Percentiles rank a stretch among this genome's conserved stretches.
phyloP scores from a whole-genome alignment of 2,888 invertebrate genomes.

The Atethmia centrago region DNA sequence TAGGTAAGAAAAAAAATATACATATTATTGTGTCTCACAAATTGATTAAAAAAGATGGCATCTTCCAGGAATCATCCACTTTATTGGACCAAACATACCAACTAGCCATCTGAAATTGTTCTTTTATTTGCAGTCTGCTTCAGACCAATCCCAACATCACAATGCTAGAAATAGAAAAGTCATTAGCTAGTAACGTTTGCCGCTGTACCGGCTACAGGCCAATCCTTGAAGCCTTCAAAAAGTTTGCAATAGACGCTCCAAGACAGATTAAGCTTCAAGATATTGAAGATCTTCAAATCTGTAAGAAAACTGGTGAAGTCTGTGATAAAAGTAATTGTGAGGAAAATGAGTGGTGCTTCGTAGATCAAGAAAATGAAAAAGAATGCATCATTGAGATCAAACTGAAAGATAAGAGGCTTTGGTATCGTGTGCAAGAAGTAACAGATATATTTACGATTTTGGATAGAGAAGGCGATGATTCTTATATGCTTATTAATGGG shows the following conservation, averaged over 20 bases:
- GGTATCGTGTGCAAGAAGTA: conserved; percentile 88
- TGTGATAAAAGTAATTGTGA: conserved; percentile 78
- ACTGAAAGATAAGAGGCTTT: conserved; percentile 77
- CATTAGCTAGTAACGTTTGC: conserved; percentile 94
- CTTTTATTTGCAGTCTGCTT: conserved; percentile 44
- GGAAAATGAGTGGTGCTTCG: conserved; percentile 74
- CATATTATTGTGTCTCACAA: no score
- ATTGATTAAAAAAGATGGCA: background rate
- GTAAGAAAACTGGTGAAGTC: conserved; percentile 68
- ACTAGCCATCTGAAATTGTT: background rate
- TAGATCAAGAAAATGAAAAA: conserved; percentile 56
- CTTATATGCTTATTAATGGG: conserved; percentile 93
- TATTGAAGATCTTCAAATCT: conserved; percentile 81
- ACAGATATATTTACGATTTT: conserved; percentile 89
- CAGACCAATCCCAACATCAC: conserved; percentile 63
- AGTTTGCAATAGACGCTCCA: conserved; percentile 92
- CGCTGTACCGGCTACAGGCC: conserved; percentile 95
- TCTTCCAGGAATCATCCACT: background rate
- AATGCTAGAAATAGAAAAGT: conserved; percentile 92
- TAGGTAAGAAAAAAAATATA: conserved; percentile 83
- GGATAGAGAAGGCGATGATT: conserved; percentile 75
- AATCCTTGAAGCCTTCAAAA: conserved; percentile 94
- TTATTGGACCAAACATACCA: background rate
- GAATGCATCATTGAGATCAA: conserved; percentile 72
- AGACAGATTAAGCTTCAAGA: conserved; percentile 84